Evolutionary conservation across 2,797 vertebrate genomes (phyloP).

Genomic region (Microhierax caerulescens): DNA sequence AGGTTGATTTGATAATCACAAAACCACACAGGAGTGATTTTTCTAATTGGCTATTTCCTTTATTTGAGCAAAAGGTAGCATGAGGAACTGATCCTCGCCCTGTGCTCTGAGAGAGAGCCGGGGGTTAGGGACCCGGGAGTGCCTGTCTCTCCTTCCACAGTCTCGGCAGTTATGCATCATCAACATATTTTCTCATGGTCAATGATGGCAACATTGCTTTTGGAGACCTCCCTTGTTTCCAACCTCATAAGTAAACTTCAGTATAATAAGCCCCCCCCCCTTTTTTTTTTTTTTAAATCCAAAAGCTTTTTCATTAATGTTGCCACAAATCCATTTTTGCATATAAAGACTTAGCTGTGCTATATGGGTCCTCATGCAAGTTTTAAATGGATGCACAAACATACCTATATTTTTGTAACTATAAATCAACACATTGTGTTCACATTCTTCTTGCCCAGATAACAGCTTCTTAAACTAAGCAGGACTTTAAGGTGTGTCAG

Average conservation of each 20-base stretch:
- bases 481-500: slow-evolving; percentile 64
- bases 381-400: neutral
- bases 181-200: neutral
- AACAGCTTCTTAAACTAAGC: neutral
- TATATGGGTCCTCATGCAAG: fast-evolving
- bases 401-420: neutral
- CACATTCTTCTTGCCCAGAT: neutral
- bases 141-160: neutral
- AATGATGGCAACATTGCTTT: fast-evolving
- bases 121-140: neutral
- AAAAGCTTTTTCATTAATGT: neutral
- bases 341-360: fast-evolving
- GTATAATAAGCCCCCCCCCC: too few relatives aligned
- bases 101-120: fast-evolving
- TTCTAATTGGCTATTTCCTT: neutral
- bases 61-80: neutral
- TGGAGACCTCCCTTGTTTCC: neutral
- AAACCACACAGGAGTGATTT: neutral
- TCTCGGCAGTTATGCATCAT: neutral
- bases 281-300: neutral
- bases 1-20: neutral
- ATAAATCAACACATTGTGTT: neutral
- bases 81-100: neutral
- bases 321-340: neutral
- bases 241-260: neutral